Evolutionary conservation across 2,113 vertebrate genomes (phyloP).

Genomic region (Mobula hypostoma): DNA sequence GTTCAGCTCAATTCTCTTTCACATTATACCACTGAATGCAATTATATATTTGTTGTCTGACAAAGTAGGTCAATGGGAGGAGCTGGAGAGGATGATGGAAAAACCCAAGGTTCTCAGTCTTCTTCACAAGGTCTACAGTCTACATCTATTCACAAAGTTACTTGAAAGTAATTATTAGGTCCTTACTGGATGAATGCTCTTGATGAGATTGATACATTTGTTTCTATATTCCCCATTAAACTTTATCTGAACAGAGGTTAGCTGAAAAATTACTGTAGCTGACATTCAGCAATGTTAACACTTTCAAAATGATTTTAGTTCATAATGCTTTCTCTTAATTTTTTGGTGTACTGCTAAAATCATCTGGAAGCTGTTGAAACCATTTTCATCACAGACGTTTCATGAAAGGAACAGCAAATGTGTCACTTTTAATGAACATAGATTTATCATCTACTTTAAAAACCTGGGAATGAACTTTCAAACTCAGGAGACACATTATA

Average conservation of each 20-base stretch:
- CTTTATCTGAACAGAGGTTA: neutral
- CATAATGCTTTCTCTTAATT: neutral
- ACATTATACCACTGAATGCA: constrained; percentile 40
- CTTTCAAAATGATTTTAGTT: neutral
- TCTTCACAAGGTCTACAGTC: neutral
- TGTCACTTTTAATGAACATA: neutral
- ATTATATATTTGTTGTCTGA: constrained; percentile 39
- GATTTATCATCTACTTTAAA: neutral
- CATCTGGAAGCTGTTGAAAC: neutral
- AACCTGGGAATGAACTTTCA: neutral
- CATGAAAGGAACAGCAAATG: neutral
- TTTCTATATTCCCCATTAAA: neutral
- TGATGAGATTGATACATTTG: neutral
- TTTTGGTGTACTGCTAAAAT: neutral
- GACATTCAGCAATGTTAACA: neutral
- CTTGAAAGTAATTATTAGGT: constrained; percentile 9
- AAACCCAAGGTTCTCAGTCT: neutral
- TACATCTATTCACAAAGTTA: neutral
- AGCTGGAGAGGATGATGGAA: neutral
- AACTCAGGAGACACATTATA: neutral
- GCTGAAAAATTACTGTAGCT: neutral
- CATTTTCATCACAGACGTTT: neutral
- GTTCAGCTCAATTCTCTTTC: constrained; percentile 56
- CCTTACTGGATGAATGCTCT: neutral
- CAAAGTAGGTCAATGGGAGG: neutral